These are phyloP conservation scores for Tetragonula clypearis DNA, from an alignment of 1,140 invertebrate genomes.

Conservation along the genomic window DNA sequence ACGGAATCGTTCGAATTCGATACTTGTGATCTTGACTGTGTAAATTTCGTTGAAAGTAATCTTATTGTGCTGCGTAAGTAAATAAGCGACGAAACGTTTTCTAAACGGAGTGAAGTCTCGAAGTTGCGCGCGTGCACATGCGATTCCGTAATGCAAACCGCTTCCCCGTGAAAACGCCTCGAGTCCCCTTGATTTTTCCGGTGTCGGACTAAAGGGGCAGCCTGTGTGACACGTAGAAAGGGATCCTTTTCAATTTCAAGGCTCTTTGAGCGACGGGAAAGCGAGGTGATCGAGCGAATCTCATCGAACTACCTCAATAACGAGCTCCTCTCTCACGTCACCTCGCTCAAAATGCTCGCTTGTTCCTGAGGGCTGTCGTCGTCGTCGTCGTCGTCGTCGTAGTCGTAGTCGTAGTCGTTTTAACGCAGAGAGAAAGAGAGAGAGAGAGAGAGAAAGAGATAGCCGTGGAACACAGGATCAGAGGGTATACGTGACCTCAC, in stretches of 20 bases:
- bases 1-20: no score
- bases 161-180: background rate
- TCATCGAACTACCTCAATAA: conserved; percentile 38
- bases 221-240: background rate
- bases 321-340: conserved; percentile 32
- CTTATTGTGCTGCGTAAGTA: no score
- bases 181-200: background rate
- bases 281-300: conserved; percentile 29
- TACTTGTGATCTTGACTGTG: no score
- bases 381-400: background rate
- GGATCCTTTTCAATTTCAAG: conserved; percentile 38
- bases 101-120: no score
- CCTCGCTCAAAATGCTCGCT: conserved; percentile 15
- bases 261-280: conserved; percentile 34
- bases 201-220: background rate
- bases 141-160: background rate
- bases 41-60: no score
- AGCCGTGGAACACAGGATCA: conserved; percentile 20
- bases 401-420: background rate
- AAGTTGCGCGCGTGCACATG: background rate
- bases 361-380: conserved; percentile 15
- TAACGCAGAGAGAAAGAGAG: background rate
- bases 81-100: no score
- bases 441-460: background rate
- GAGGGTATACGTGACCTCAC: conserved; percentile 25